Evolutionary conservation across 2,113 vertebrate genomes (phyloP).

Genomic region (Pseudolaguvia tuberculata): DNA sequence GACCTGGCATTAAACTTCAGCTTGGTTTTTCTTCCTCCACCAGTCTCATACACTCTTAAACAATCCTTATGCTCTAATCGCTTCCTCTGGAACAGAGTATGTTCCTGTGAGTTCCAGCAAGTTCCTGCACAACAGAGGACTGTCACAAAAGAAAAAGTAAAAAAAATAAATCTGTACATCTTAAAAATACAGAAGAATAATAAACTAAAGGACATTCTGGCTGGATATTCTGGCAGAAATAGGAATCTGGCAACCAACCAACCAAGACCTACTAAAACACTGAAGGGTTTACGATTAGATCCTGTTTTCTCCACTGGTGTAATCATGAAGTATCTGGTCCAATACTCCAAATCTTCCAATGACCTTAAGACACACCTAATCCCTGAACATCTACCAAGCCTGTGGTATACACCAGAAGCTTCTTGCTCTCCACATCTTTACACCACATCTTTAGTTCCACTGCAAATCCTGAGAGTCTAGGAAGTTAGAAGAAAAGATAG

Average conservation of each 20-base stretch:
- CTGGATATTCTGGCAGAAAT: conserved; percentile 14
- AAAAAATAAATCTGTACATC: conserved; percentile 7
- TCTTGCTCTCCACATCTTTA: background rate
- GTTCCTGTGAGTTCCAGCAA: conserved; percentile 23
- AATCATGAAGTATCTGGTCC: background rate
- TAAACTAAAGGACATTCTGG: conserved; percentile 23
- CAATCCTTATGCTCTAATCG: conserved; percentile 28
- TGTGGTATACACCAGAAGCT: background rate
- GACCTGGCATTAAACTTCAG: background rate
- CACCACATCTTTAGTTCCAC: conserved; percentile 85
- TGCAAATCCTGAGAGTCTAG: conserved; percentile 87
- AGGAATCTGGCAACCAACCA: background rate
- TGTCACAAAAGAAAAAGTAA: background rate
- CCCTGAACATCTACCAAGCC: background rate
- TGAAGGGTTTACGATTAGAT: background rate
- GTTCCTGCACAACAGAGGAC: conserved; percentile 19
- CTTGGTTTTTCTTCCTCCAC: conserved; percentile 12
- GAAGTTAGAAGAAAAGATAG: conserved; percentile 82
- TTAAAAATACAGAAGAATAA: background rate
- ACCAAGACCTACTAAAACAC: background rate
- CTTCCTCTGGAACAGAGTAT: conserved; percentile 9
- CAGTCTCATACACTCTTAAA: conserved; percentile 24
- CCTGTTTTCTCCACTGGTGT: background rate
- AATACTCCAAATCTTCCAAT: background rate
- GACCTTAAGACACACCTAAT: background rate